These are phyloP conservation scores for Mimumesa dahlbomi DNA, from an alignment of 2,888 invertebrate genomes.

Conservation along the genomic window DNA sequence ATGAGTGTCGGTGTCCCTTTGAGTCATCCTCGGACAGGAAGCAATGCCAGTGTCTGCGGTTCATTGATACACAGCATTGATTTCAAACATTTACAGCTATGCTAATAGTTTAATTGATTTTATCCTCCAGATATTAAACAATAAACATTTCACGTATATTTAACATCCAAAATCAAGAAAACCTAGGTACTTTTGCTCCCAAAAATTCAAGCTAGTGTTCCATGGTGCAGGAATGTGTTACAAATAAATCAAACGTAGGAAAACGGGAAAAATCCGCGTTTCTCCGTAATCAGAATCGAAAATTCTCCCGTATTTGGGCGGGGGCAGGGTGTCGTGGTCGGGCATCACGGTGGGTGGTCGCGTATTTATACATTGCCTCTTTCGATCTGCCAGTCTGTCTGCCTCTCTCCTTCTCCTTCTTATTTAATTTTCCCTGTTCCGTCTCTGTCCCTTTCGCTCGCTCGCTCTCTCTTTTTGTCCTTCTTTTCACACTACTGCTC, in stretches of 20 bases:
- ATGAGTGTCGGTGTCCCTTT: constrained; percentile 7
- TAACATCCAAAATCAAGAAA: too few relatives aligned
- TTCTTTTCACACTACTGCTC: constrained; percentile 32
- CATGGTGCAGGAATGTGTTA: too few relatives aligned
- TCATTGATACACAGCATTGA: neutral
- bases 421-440: constrained; percentile 38
- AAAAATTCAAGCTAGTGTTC: neutral
- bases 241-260: too few relatives aligned
- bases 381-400: constrained; percentile 53
- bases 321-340: constrained; percentile 55
- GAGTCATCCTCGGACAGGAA: too few relatives aligned
- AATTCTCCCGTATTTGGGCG: constrained; percentile 48
- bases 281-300: constrained; percentile 36
- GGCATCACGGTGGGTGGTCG: constrained; percentile 70
- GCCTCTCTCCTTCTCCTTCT: constrained; percentile 49
- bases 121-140: too few relatives aligned
- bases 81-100: too few relatives aligned
- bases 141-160: too few relatives aligned
- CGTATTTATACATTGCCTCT: constrained; percentile 69
- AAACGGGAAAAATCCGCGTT: neutral
- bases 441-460: neutral
- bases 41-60: too few relatives aligned
- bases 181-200: too few relatives aligned
- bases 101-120: too few relatives aligned
- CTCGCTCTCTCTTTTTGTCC: neutral